phyloP scores from a whole-genome alignment of 2,888 invertebrate species.

The Acrobasis consociella region DNA sequence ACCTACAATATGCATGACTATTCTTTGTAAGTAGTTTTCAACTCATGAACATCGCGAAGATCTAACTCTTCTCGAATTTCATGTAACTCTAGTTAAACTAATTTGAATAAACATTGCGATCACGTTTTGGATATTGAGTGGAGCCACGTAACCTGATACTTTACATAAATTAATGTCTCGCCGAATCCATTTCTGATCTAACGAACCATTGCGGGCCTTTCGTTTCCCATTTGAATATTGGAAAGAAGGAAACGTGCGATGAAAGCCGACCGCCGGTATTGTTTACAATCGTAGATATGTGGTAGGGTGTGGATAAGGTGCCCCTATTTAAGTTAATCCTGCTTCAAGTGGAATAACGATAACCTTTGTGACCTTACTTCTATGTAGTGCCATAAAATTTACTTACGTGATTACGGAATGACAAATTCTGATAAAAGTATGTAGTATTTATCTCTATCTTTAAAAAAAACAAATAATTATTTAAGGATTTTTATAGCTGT shows the following conservation, averaged over 20 bases:
- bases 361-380: slow-evolving; percentile 12
- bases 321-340: slow-evolving; percentile 26
- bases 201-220: slow-evolving; percentile 70
- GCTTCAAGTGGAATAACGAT: neutral
- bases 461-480: no score
- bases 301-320: slow-evolving; percentile 32
- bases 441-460: no score
- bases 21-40: neutral
- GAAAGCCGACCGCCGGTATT: slow-evolving; percentile 49
- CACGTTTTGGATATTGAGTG: slow-evolving; percentile 70
- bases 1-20: no score
- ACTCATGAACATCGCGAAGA: neutral
- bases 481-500: no score
- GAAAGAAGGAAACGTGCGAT: slow-evolving; percentile 60
- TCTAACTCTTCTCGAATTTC: slow-evolving; percentile 8
- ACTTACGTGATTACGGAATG: neutral
- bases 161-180: slow-evolving; percentile 70
- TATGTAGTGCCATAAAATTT: neutral
- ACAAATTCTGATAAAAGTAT: no score
- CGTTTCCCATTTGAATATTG: slow-evolving; percentile 71
- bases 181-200: slow-evolving; percentile 61
- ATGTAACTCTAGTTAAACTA: slow-evolving; percentile 42
- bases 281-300: slow-evolving; percentile 44
- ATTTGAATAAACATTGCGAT: slow-evolving; percentile 69
- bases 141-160: slow-evolving; percentile 66